Conservation (phyloP, 2,797 vertebrate genomes). For the Argentina silus region DNA sequence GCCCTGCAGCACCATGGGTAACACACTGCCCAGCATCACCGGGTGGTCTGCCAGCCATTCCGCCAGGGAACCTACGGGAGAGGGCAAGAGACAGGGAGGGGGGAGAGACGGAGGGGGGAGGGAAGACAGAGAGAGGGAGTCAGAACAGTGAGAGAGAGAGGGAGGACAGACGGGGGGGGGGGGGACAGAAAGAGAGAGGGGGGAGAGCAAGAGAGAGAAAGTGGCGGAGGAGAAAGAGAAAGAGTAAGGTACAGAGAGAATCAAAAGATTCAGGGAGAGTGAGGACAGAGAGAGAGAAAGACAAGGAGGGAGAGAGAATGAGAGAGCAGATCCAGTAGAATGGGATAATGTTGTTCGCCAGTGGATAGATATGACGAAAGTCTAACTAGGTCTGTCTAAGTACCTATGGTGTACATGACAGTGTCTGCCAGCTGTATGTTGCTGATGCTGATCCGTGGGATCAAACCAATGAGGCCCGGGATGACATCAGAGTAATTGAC, state of each 20-base stretch:
- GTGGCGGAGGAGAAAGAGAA: not conserved
- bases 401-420: constrained; percentile 98
- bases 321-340: not conserved
- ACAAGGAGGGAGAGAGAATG: not conserved
- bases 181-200: not conserved
- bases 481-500: constrained; percentile 98
- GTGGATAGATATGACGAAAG: too few relatives aligned
- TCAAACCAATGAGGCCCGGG: constrained; percentile 94
- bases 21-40: constrained; percentile 90
- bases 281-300: not conserved
- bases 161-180: not conserved
- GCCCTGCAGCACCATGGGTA: constrained; percentile 93
- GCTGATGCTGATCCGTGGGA: constrained; percentile 95
- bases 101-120: not conserved
- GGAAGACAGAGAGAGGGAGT: not conserved
- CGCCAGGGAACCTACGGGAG: constrained; percentile 86
- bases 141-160: not conserved
- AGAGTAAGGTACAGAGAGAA: not conserved
- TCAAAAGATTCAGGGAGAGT: not conserved
- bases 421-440: constrained; percentile 95
- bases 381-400: not conserved
- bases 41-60: constrained; percentile 98
- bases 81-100: not conserved
- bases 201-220: not conserved
- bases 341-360: not conserved